These are phyloP conservation scores for Athene cunicularia DNA, from an alignment of 2,113 vertebrate genomes.

Conservation along the genomic window DNA sequence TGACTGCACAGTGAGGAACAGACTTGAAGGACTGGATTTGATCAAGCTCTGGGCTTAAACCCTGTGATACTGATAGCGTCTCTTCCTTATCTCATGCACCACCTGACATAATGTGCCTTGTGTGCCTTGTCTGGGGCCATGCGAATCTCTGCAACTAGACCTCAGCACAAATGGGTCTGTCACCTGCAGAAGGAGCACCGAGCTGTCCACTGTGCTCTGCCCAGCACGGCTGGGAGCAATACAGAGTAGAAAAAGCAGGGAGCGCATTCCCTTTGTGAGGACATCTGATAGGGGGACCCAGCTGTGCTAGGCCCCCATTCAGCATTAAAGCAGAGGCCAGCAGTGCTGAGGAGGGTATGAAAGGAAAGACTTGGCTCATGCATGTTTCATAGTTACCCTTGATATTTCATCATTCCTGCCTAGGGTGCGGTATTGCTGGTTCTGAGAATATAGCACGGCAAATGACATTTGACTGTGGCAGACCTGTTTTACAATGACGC, in stretches of 20 bases:
- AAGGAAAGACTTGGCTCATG: background rate
- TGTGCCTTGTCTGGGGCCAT: background rate
- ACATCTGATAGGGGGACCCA: background rate
- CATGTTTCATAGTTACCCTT: background rate
- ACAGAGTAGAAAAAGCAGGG: background rate
- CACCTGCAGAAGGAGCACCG: background rate
- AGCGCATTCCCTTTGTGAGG: background rate
- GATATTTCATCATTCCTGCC: background rate
- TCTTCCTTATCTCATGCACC: background rate
- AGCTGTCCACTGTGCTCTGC: background rate
- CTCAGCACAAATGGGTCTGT: background rate
- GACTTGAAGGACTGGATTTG: background rate
- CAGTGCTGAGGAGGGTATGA: background rate
- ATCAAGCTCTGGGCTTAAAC: background rate
- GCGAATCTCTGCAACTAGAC: background rate
- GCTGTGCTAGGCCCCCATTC: background rate
- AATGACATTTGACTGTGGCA: slow-evolving; percentile 53
- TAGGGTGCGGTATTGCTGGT: background rate
- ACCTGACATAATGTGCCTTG: background rate
- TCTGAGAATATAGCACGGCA: slow-evolving; percentile 27
- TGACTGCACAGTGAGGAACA: background rate
- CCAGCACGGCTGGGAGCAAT: accelerated
- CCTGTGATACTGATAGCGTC: accelerated
- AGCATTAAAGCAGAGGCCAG: background rate
- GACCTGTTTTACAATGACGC: background rate